Evolutionary conservation across 1,140 invertebrate genomes (phyloP), one percentile per base, ranked within the genome.

Genomic region (Listronotus bonariensis): DNA sequence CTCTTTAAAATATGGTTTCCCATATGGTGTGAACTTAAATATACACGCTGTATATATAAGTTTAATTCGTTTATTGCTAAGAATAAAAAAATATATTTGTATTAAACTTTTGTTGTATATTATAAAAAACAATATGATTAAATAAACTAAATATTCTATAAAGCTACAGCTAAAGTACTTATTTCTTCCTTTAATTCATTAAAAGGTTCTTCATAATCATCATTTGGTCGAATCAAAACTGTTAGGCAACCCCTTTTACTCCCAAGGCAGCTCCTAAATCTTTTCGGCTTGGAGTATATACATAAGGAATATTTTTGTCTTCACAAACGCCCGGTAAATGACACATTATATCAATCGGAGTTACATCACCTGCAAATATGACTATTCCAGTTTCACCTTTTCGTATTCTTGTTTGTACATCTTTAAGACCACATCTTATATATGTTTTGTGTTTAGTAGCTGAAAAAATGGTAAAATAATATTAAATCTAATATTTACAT

Each of bases 251-350:
- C 89, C 53, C 94, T 80, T 92, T 92, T 0, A 93, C 89, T 4
- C 95, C 95, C 86, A 96, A 88, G 0, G 95, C 93, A 38, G 85
- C 78, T 7, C 95, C 96, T n/a, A 99, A 85, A 77, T 97, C 95
- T 76, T 89, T 85, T 53, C 92, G 86, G 17, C 93, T 95, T 7
- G 96, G 96, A 6, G 89, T 90, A 76, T 92, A 99, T 66, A 92
- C 89, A 77, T 98, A 99, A 0, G 96, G 95, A 65, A 97, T 87
- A 42, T 88, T 83, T 74, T 91, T 91, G 42, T 97, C 92, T 79
- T 99, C 97, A 77, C 96, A 98, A 0, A 98, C 88, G 1, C 88
- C 87, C 1, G 97, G 96, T 73, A 99, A 82, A 77, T 99, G 97
- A 71, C 92, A 94, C 87, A 98, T 95, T 12, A 98, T 93, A 75